Percentiles rank a stretch among this genome's conserved stretches.
Conservation (phyloP, 2,888 invertebrate genomes). For the Agrochola macilenta region DNA sequence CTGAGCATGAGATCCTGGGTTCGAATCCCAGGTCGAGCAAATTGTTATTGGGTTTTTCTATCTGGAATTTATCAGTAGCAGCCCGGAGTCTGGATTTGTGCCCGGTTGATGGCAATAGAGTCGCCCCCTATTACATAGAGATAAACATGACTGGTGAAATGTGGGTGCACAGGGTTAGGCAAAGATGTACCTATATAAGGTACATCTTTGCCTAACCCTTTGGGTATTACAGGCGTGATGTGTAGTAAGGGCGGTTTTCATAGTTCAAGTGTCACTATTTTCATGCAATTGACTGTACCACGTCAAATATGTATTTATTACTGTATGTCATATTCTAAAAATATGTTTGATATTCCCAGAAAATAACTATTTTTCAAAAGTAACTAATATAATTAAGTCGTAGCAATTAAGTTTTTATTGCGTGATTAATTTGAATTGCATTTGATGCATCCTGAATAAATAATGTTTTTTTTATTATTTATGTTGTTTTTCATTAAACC, state of each 20-base stretch:
- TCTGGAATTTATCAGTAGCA: background rate
- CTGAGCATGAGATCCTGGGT: too few species aligned
- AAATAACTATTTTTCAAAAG: background rate
- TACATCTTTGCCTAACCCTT: too few species aligned
- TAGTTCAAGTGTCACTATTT: background rate
- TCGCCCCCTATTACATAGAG: too few species aligned
- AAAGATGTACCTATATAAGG: too few species aligned
- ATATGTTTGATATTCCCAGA: background rate
- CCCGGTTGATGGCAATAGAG: too few species aligned
- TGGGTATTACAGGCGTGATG: too few species aligned
- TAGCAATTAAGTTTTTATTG: slow-evolving; percentile 26
- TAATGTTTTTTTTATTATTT: slow-evolving; percentile 22
- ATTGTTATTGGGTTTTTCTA: background rate
- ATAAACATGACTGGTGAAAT: too few species aligned
- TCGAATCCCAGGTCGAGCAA: background rate
- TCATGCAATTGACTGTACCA: background rate
- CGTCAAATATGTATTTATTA: background rate
- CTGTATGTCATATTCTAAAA: background rate
- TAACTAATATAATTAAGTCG: slow-evolving; percentile 6
- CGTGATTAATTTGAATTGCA: slow-evolving; percentile 29
- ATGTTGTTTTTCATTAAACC: background rate
- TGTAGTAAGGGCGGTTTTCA: background rate
- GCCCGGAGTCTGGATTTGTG: too few species aligned
- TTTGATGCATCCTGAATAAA: slow-evolving; percentile 34
- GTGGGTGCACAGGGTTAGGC: too few species aligned